A percentile compares a stretch with the other conserved stretches of the same genome.
These are phyloP conservation scores for Gorilla gorilla DNA, from an alignment of 2,113 vertebrate species.

Conservation along the genomic window DNA sequence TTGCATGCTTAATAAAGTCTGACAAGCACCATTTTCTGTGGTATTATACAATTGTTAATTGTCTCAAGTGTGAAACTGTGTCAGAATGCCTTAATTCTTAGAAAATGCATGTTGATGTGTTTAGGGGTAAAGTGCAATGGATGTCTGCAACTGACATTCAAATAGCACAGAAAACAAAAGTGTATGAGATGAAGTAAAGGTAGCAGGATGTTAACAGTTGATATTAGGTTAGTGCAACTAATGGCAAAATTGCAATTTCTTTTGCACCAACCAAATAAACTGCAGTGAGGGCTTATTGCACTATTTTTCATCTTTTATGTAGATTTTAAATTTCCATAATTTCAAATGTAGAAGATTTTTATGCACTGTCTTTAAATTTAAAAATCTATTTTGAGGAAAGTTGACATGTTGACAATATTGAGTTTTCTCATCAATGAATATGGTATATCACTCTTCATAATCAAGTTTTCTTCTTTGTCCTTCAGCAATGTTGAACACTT, in stretches of 20 bases:
- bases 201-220: background rate
- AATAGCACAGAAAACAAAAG: background rate
- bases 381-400: background rate
- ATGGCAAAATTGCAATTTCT: background rate
- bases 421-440: background rate
- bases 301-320: background rate
- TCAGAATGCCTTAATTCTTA: background rate
- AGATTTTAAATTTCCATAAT: background rate
- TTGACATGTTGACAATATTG: background rate
- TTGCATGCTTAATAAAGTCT: background rate
- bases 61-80: background rate
- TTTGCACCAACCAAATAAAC: background rate
- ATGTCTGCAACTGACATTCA: background rate
- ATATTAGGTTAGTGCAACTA: background rate
- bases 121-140: background rate
- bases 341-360: conserved; percentile 13
- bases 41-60: background rate
- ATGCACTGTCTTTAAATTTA: background rate
- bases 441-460: background rate
- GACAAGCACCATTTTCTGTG: background rate
- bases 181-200: background rate
- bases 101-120: background rate
- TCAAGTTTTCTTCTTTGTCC: background rate
- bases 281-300: background rate
- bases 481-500: background rate